These are phyloP conservation scores for Pteruthius melanotis DNA, from an alignment of 2,113 vertebrate genomes.

Conservation along the genomic window DNA sequence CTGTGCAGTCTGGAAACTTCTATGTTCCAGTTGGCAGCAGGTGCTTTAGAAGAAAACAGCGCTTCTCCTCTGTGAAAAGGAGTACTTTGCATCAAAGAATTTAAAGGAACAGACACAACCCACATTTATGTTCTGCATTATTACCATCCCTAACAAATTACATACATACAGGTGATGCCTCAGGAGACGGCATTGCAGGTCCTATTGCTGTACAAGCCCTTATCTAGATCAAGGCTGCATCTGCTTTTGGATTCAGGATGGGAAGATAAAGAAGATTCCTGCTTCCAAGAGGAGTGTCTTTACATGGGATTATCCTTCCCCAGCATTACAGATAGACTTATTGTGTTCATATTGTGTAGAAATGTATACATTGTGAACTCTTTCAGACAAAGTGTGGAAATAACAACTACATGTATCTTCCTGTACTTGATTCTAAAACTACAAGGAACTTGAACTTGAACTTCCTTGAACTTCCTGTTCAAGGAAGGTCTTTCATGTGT, in stretches of 20 bases:
- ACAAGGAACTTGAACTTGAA: no score
- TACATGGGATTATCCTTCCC: neutral
- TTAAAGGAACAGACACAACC: neutral
- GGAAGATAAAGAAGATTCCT: neutral
- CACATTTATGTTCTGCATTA: neutral
- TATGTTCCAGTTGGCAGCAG: neutral
- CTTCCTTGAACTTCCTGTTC: no score
- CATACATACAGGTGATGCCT: neutral
- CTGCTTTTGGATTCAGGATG: neutral
- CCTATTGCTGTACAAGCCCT: neutral
- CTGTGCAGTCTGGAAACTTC: neutral
- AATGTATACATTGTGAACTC: neutral
- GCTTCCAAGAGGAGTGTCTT: neutral
- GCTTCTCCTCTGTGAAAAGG: neutral
- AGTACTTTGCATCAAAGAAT: neutral
- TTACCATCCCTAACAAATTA: neutral
- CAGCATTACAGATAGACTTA: neutral
- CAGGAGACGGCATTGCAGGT: neutral
- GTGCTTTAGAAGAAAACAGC: neutral
- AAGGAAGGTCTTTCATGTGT: neutral
- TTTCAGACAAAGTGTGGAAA: neutral
- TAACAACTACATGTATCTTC: neutral
- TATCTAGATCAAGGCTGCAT: neutral
- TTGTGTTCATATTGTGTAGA: neutral
- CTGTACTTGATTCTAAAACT: neutral